A percentile compares a stretch with the other conserved stretches of the same genome.
phyloP scores from a whole-genome alignment of 1,140 invertebrate species.

The Augochlora pura region DNA sequence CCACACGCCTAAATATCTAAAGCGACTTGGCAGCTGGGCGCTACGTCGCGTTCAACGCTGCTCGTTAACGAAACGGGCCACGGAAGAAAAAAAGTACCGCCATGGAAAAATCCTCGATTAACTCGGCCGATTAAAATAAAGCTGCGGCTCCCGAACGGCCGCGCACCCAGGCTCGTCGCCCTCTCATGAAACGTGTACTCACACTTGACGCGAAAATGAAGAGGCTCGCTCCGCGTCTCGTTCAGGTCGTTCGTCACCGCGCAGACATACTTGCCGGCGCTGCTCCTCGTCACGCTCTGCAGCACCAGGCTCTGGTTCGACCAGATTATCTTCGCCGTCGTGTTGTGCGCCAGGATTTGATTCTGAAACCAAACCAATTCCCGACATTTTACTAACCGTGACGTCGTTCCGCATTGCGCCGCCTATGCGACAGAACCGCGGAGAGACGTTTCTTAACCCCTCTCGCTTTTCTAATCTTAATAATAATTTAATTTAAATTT shows the following conservation, averaged over 20 bases:
- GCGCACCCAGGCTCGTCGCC: no score
- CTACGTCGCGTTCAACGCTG: no score
- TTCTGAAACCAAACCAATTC: conserved; percentile 75
- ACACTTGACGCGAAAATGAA: conserved; percentile 84
- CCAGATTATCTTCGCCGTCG: conserved; percentile 83
- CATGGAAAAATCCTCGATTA: conserved; percentile 33
- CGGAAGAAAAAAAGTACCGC: no score
- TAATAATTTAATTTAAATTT: no score
- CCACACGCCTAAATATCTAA: no score
- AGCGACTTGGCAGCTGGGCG: no score
- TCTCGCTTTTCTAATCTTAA: no score
- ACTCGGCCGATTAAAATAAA: conserved; percentile 34
- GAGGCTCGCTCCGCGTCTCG: conserved; percentile 81
- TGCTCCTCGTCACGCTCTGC: conserved; percentile 82
- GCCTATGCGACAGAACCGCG: no score
- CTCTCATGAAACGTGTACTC: conserved; percentile 72
- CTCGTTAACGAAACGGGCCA: conserved; percentile 13
- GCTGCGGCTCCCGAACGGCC: background rate
- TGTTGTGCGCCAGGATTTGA: conserved; percentile 82
- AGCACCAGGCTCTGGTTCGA: conserved; percentile 85
- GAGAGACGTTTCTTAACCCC: no score
- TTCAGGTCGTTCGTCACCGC: conserved; percentile 82
- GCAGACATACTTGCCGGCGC: conserved; percentile 83
- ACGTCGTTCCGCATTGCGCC: no score
- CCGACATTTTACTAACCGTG: background rate